Base-by-base conservation (phyloP, 2,888 invertebrate genomes). In the Leptothorax acervorum region DNA sequence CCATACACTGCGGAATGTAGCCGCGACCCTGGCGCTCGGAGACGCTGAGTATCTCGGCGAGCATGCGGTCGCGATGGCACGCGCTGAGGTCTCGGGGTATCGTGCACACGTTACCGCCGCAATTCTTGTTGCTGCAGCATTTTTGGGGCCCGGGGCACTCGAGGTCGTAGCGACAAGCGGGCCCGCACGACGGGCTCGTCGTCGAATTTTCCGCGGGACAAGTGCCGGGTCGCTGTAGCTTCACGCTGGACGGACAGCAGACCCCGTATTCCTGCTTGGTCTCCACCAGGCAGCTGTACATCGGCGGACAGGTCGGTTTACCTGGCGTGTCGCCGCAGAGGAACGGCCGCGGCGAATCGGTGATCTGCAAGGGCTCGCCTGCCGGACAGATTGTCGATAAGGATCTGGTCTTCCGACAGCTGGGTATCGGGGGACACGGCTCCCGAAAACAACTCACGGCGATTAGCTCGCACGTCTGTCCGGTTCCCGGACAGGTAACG, bases 191-290 rank as follows among this genome's bases (percentile, higher is more conserved):
- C 83, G 95, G 94, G 18, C 95, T 82, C 74, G 91, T 60, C 73
- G 94, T 23, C 94, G 42, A 95, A 5, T 91, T 91, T 31, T 89
- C 95, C 0, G 95, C 95, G 2, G 88, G 98, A 93, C 98, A 98
- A 2, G 96, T 96, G 1, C 98, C 98, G 0, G 97, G 97, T 93
- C 98, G 97, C 91, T 97, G 96, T 74, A 98, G 96, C 91, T 97
- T 96, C 84, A 97, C 93, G 0, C 97, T 97, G 5, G 97, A 97
- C 66, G 98, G 98, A 92, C 98, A 98, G 93, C 98, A 98, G 18
- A 98, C 98, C 0, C 98, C 98, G 92, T 98, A 98, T 93, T 98
- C 98, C 92, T 98, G 97, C 88, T 97, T 97, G 95, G 96, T 96
- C 92, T 98, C 97, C 11, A 98, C 97, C 84, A 97, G 95, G 93